A percentile compares a stretch with the other conserved stretches of the same genome.
These are phyloP conservation scores for Poeciliopsis retropinna DNA, from an alignment of 2,113 vertebrate genomes.

Conservation along the genomic window DNA sequence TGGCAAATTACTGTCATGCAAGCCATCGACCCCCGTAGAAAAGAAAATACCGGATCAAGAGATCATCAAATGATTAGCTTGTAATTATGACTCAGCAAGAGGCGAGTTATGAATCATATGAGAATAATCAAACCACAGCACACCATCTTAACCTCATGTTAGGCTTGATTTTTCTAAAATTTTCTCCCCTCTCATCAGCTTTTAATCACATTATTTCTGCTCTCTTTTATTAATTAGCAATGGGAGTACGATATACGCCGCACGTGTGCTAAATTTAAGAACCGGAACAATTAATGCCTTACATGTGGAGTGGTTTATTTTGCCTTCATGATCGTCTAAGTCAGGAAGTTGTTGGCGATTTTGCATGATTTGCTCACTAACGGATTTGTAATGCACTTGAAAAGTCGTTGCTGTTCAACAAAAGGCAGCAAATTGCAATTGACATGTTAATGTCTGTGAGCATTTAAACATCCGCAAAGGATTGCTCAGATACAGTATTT, in stretches of 20 bases:
- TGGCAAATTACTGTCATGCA: not conserved
- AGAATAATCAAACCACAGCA: not conserved
- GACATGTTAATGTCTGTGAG: too few relatives aligned
- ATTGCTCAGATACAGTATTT: not conserved
- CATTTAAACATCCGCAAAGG: too few relatives aligned
- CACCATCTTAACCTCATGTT: not conserved
- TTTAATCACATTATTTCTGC: not conserved
- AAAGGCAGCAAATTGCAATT: too few relatives aligned
- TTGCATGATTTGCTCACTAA: too few relatives aligned
- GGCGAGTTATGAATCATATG: not conserved
- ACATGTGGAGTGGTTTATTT: too few relatives aligned
- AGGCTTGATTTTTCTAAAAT: not conserved
- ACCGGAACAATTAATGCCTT: too few relatives aligned
- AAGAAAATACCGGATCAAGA: not conserved
- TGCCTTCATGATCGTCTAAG: too few relatives aligned
- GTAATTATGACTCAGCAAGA: not conserved
- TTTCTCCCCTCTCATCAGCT: not conserved
- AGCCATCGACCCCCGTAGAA: not conserved
- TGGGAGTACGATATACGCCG: not conserved
- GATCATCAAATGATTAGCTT: not conserved
- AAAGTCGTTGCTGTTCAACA: too few relatives aligned
- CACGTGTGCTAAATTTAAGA: not conserved
- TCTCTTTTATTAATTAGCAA: not conserved
- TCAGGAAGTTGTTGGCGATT: too few relatives aligned
- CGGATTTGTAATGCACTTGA: too few relatives aligned